Evolutionary conservation across 2,888 invertebrate species (phyloP).

Genomic region (Catotricha subobsoleta): DNA sequence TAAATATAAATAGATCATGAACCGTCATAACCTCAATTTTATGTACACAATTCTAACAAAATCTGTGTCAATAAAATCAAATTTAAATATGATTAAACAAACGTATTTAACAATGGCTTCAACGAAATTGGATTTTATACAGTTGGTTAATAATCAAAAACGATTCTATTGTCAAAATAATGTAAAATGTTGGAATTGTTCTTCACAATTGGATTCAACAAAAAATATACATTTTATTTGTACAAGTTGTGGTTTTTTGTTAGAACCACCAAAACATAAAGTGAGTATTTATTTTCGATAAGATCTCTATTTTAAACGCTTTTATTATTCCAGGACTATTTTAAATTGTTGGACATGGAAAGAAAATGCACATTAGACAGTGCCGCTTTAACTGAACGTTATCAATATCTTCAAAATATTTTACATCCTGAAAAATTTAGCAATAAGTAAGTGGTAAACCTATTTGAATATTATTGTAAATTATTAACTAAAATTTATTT

Average conservation of each 20-base stretch:
- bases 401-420: conserved; percentile 56
- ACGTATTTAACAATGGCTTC: too few relatives aligned
- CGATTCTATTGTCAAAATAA: too few relatives aligned
- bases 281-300: background rate
- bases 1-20: too few relatives aligned
- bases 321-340: conserved; percentile 38
- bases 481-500: conserved; percentile 5
- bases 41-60: too few relatives aligned
- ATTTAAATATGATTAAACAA: too few relatives aligned
- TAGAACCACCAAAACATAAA: background rate
- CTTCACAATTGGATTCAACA: background rate
- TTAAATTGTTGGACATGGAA: conserved; percentile 53
- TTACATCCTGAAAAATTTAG: conserved; percentile 84
- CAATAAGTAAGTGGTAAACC: conserved; percentile 50
- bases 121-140: too few relatives aligned
- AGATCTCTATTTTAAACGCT: background rate
- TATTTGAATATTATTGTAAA: conserved; percentile 1
- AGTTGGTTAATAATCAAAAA: background rate
- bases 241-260: background rate
- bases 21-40: too few relatives aligned
- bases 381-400: conserved; percentile 44
- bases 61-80: too few relatives aligned
- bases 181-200: conserved; percentile 3
- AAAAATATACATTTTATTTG: background rate
- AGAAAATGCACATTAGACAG: conserved; percentile 48